Evolutionary conservation across 2,797 vertebrate species (phyloP).

Genomic region (Sebastes iracundus): DNA sequence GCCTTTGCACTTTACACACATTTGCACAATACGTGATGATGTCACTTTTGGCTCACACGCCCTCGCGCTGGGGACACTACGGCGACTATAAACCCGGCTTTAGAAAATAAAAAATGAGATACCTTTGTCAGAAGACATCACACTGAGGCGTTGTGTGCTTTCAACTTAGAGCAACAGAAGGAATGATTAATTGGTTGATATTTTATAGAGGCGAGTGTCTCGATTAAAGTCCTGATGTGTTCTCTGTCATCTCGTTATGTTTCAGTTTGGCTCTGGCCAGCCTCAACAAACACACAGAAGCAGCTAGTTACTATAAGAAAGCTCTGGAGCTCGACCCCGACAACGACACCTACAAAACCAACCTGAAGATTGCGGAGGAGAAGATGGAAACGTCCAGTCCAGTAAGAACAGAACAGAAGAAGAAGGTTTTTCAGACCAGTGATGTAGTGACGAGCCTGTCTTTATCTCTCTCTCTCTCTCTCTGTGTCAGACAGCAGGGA

Average conservation of each 20-base stretch:
- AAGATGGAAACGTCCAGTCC: conserved; percentile 94
- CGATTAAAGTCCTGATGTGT: not conserved
- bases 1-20: too few relatives aligned
- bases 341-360: conserved; percentile 94
- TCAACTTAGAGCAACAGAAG: not conserved
- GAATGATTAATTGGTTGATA: not conserved
- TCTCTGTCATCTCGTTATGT: not conserved
- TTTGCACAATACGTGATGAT: not conserved
- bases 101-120: not conserved
- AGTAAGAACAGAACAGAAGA: conserved; percentile 63
- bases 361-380: conserved; percentile 94
- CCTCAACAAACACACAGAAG: conserved; percentile 93
- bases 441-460: accelerated
- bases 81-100: not conserved
- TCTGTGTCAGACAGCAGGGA: conserved; percentile 84
- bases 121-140: not conserved
- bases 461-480: not conserved
- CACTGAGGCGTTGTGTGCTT: not conserved
- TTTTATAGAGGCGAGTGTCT: not conserved
- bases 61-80: not conserved
- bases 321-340: conserved; percentile 95
- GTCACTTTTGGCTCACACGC: not conserved
- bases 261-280: conserved; percentile 92
- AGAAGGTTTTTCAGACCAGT: not conserved
- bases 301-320: conserved; percentile 91